Evolutionary conservation across 2,888 invertebrate species (phyloP).

Genomic region (Tholera decimalis): DNA sequence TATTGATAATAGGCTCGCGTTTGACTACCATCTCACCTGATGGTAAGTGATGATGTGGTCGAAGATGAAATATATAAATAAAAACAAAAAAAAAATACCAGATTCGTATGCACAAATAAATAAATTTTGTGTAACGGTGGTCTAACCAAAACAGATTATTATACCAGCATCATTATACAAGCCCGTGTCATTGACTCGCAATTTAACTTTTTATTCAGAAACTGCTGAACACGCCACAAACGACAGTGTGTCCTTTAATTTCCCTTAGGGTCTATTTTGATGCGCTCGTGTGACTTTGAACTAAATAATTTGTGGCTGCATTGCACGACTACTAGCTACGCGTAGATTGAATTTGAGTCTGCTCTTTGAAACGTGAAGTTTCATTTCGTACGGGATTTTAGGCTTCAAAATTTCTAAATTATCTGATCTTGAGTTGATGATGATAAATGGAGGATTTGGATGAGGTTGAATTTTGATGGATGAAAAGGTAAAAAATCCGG

Average conservation of each 20-base stretch:
- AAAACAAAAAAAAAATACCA: too few species aligned
- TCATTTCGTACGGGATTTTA: background rate
- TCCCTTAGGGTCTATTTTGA: conserved; percentile 26
- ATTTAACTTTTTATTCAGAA: background rate
- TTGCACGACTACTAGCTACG: background rate
- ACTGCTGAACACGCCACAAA: background rate
- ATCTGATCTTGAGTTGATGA: too few species aligned
- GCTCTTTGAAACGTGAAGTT: background rate
- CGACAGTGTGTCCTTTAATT: background rate
- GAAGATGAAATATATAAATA: too few species aligned
- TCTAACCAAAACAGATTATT: too few species aligned
- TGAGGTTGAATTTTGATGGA: too few species aligned
- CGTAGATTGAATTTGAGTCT: background rate
- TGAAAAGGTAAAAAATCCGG: too few species aligned
- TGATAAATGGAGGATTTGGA: too few species aligned
- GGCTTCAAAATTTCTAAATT: background rate
- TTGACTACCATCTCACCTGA: too few species aligned
- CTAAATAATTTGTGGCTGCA: conserved; percentile 30
- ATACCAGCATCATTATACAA: background rate
- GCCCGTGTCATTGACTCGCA: background rate
- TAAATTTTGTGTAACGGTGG: too few species aligned
- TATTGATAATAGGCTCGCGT: too few species aligned
- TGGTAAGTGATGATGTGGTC: too few species aligned
- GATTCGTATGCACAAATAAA: too few species aligned
- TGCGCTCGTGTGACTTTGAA: conserved; percentile 6